These are phyloP conservation scores for Apamea crenata DNA, from an alignment of 2,888 invertebrate species.

Conservation along the genomic window DNA sequence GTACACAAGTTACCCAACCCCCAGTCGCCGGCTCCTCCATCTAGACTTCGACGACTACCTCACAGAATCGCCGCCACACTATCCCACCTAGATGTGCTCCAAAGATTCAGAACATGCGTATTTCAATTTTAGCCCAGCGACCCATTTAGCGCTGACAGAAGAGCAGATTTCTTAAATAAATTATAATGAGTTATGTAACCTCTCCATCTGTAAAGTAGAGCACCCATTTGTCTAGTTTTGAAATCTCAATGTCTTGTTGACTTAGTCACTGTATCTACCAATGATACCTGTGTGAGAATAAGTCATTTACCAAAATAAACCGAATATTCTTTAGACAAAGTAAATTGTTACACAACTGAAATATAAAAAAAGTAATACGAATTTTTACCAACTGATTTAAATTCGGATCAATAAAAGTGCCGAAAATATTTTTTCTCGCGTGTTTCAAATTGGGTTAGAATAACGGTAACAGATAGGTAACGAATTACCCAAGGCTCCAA, in stretches of 20 bases:
- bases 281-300: conserved; percentile 21
- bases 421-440: conserved; percentile 41
- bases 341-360: conserved; percentile 29
- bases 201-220: conserved; percentile 43
- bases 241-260: conserved; percentile 32
- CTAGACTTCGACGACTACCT: conserved; percentile 79
- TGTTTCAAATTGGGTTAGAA: conserved; percentile 54
- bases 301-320: conserved; percentile 32
- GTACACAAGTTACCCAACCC: conserved; percentile 64
- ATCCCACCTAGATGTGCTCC: conserved; percentile 52
- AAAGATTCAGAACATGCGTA: conserved; percentile 45
- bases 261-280: conserved; percentile 28
- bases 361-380: conserved; percentile 42
- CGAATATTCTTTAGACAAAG: background rate
- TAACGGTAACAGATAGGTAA: conserved; percentile 41
- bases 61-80: conserved; percentile 43
- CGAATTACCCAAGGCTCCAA: conserved; percentile 39
- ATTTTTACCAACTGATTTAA: conserved; percentile 53
- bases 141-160: conserved; percentile 39
- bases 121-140: conserved; percentile 52
- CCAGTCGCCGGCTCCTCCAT: conserved; percentile 66
- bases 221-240: conserved; percentile 50
- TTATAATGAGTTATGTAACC: conserved; percentile 50
- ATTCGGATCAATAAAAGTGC: conserved; percentile 54
- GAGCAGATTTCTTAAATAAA: conserved; percentile 45